Conservation (phyloP, 2,888 invertebrate species). For the Matsumyia berberina region DNA sequence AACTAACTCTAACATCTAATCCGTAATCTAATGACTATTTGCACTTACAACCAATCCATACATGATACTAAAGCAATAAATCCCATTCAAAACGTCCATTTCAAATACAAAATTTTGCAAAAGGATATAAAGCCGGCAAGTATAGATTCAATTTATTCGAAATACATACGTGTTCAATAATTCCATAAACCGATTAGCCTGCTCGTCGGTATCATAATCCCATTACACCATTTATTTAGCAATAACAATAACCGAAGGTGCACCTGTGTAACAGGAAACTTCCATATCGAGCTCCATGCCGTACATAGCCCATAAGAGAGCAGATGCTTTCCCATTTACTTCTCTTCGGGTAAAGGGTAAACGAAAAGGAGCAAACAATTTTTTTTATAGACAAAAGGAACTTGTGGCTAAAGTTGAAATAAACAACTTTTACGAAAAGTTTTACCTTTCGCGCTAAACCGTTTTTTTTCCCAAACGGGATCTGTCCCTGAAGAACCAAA, state of each 20-base stretch:
- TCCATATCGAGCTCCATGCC: background rate
- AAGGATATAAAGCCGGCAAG: background rate
- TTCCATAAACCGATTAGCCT: constrained; percentile 66
- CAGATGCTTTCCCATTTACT: background rate
- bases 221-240: constrained; percentile 70
- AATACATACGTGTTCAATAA: constrained; percentile 51
- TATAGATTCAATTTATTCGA: constrained; percentile 29
- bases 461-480: constrained; percentile 55
- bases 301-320: background rate
- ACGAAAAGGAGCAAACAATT: constrained; percentile 6
- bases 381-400: background rate
- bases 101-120: background rate
- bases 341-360: constrained; percentile 13
- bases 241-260: constrained; percentile 67
- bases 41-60: constrained; percentile 4
- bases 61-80: constrained; percentile 32
- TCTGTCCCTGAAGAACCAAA: constrained; percentile 45
- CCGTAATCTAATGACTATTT: background rate
- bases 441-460: constrained; percentile 51
- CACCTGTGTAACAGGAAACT: constrained; percentile 66
- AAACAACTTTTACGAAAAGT: constrained; percentile 47
- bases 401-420: constrained; percentile 48
- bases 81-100: constrained; percentile 14
- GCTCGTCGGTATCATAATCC: constrained; percentile 62
- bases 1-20: background rate